Evolutionary conservation across 1,140 invertebrate genomes (phyloP), one percentile per base, ranked within the genome.

Genomic region (Plectrocnemia conspersa): DNA sequence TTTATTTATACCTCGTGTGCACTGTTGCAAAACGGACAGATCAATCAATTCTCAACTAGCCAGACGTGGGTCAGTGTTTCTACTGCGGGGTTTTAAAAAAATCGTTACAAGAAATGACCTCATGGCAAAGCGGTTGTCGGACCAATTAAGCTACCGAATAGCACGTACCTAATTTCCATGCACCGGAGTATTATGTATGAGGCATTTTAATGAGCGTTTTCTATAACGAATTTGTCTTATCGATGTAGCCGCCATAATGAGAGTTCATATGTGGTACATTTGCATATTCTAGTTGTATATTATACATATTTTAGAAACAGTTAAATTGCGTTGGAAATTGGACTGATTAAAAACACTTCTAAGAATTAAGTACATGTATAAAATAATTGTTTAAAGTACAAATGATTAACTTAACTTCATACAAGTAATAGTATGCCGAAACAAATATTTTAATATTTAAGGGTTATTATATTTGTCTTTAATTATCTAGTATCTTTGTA

Each of bases 61-160:
- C n/a, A n/a, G n/a, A n/a, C n/a, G n/a, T n/a, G n/a, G n/a, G n/a
- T n/a, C n/a, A n/a, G n/a, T n/a, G n/a, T n/a, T n/a, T n/a, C n/a
- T n/a, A n/a, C n/a, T n/a, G n/a, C n/a, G n/a, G n/a, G n/a, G n/a
- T n/a, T n/a, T n/a, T n/a, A n/a, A n/a, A n/a, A n/a, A n/a, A n/a
- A n/a, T n/a, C n/a, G n/a, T n/a, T n/a, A n/a, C 47, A 24, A 48
- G 33, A 38, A 35, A 50, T 25, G 29, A 38, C 33, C 47, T 38
- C 32, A 32, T 50, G 33, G 19, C 19, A 25, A 27, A 32, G 32
- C 27, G 33, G 5, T 50, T 50, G 33, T 50, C 47, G 36, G 35
- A 35, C 47, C 47, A 50, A 50, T 50, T 50, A 50, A 35, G 47
- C 47, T 50, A 50, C 47, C 33, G 47, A 50, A 50, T 50, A 50